Conservation (phyloP, 53 echinoderm and acorn worm species). For the Patiria pectinifera region DNA sequence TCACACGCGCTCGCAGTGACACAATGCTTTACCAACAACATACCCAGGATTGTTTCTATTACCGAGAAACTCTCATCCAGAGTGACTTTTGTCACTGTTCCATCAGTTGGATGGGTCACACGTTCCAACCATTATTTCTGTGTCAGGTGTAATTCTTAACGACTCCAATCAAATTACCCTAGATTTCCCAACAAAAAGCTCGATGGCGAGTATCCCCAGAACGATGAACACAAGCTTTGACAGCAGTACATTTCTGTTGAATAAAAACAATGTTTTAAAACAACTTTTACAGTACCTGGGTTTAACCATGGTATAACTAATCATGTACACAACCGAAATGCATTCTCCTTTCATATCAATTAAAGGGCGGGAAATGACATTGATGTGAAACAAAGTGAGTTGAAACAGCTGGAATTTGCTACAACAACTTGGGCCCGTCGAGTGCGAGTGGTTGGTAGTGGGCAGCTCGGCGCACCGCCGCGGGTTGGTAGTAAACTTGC, state of each 20-base stretch:
- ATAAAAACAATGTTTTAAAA: neutral
- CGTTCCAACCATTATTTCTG: neutral
- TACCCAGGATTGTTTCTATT: neutral
- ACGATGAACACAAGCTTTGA: neutral
- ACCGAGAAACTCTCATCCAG: neutral
- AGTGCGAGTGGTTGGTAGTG: conserved; percentile 52
- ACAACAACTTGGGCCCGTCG: conserved; percentile 32
- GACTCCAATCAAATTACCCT: neutral
- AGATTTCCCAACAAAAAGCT: neutral
- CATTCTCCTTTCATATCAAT: neutral
- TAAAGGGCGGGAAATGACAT: neutral
- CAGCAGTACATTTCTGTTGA: neutral
- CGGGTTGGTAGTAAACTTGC: conserved; percentile 42
- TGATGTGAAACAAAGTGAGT: conserved; percentile 43
- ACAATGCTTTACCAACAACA: neutral
- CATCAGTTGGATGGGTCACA: neutral
- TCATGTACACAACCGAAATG: neutral
- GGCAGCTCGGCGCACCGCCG: conserved; percentile 36
- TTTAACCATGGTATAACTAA: neutral
- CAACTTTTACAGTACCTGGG: neutral
- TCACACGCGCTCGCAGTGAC: neutral
- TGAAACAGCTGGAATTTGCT: conserved; percentile 51
- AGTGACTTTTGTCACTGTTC: neutral
- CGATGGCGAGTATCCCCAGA: neutral
- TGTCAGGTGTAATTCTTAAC: neutral